Evolutionary conservation across 2,797 vertebrate genomes (phyloP), one percentile per base, ranked within the genome.

Genomic region (Lycodopsis pacificus): DNA sequence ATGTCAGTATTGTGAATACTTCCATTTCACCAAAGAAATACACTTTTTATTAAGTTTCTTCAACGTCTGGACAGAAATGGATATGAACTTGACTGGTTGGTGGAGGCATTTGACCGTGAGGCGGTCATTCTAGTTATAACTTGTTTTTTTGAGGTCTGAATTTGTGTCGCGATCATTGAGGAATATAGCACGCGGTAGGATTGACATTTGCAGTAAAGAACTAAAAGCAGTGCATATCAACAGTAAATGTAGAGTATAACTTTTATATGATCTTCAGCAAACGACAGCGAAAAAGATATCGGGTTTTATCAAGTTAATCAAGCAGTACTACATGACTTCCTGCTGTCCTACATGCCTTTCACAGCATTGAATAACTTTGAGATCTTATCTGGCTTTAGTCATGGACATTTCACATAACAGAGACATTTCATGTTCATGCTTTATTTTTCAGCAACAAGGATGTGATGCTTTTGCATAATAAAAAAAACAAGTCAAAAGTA

Each of bases 381-480:
- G 65, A 71, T 82, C 63, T 56, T 62, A 82, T 86, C 63, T 34
- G 10, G 17, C 30, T 49, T 59, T n/a, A 32, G 51, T 85, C 73
- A 75, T 32, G n/a, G 51, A 72, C 59, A 22, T 78, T 79, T 82
- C 86, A 87, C 78, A 70, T 74, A 61, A 58, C 75, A 76, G 56
- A 57, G 72, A 73, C 32, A 15, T 38, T 72, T 48, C 0, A 0
- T 69, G 34, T 68, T 71, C 7, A 25, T 65, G 15, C 65, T 32
- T 32, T 57, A 54, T 79, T 73, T 76, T 76, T 73, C 3, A 69
- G 30, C 9, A 57, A 49, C 2, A 6, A 25, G 14, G 4, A 12
- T 49, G 5, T 62, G 3, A 61, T 25, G 44, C 54, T 63, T 73
- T 62, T 78, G 15, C 15, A 2, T 54, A 11, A 30, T 30, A 27